Evolutionary conservation across 2,888 invertebrate species (phyloP), one percentile per base, ranked within the genome.

Genomic region (Brachylomia viminalis): DNA sequence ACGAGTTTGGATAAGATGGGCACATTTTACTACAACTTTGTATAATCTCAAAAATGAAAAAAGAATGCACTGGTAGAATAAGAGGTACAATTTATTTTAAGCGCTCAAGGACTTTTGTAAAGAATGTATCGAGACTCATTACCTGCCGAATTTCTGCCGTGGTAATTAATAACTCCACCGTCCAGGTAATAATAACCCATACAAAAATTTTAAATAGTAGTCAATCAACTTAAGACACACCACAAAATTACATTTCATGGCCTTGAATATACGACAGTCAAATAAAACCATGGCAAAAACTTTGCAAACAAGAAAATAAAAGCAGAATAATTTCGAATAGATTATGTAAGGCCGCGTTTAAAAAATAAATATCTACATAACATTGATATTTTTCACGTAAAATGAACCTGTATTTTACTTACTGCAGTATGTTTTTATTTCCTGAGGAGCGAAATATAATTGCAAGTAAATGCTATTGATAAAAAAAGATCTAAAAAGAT

Each of bases 321-420:
- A 77, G 17, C 33, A 30, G 77, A 74, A 68, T 86, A 80, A 77
- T 69, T 79, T 38, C n/a, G 77, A 79, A 83, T 61, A 66, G 64
- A 87, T 90, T 90, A 90, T 90, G 80, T 86, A 86, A 86, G 86
- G 58, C 42, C 45, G 56, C 61, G 27, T 58, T 70, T 77, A 70
- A 52, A 65, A 67, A 72, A 42, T 71, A 54, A 66, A 56, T 64
- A 52, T 65, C 49, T 61, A 23, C 20, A 13, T 42, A 58, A 69
- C 49, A 27, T n/a, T 27, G 15, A 30, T 20, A 15, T 4, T 10
- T 58, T 52, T 27, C 15, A n/a, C 1, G 6, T n/a, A 6, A 66
- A 66, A 62, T 38, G 0, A 59, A 33, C 2, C n/a, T 38, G 11
- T 47, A 59, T 20, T 64, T 69, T 62, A 82, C 82, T 85, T 85